Percentiles rank a stretch among this genome's conserved stretches.
These are phyloP conservation scores for Cephus spinipes DNA, from an alignment of 2,888 invertebrate genomes.

Conservation along the genomic window DNA sequence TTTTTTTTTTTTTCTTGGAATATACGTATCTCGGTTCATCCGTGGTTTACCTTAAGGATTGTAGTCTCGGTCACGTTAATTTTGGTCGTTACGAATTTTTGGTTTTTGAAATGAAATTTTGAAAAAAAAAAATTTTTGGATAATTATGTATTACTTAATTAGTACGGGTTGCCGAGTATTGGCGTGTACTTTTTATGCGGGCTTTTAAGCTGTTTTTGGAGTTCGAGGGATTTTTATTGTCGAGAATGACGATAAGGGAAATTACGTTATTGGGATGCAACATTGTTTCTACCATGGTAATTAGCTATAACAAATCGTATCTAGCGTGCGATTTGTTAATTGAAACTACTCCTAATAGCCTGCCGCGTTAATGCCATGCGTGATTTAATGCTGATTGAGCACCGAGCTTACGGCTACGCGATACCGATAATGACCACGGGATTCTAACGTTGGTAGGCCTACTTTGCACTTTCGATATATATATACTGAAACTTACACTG, in stretches of 20 bases:
- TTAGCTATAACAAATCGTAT: not conserved
- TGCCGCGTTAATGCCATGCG: not conserved
- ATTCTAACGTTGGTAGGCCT: not conserved
- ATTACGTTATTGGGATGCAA: not conserved
- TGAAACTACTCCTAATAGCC: not conserved
- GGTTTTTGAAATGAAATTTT: no score
- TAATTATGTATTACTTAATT: no score
- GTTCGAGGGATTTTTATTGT: not conserved
- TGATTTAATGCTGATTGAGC: not conserved
- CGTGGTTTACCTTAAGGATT: not conserved
- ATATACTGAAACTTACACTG: not conserved
- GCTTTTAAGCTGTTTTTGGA: no score
- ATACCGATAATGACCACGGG: not conserved
- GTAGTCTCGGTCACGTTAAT: not conserved
- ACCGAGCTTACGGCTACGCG: not conserved
- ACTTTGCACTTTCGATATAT: not conserved
- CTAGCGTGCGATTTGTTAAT: not conserved
- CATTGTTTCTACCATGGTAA: not conserved
- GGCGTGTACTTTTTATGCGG: no score
- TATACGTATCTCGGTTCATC: not conserved
- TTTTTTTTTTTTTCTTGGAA: constrained; percentile 9
- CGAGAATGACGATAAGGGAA: not conserved
- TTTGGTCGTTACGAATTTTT: no score
- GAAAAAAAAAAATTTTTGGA: no score
- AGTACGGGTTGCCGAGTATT: no score